These are phyloP conservation scores for Marisa cornuarietis DNA, from an alignment of 1,140 invertebrate species.

Conservation along the genomic window DNA sequence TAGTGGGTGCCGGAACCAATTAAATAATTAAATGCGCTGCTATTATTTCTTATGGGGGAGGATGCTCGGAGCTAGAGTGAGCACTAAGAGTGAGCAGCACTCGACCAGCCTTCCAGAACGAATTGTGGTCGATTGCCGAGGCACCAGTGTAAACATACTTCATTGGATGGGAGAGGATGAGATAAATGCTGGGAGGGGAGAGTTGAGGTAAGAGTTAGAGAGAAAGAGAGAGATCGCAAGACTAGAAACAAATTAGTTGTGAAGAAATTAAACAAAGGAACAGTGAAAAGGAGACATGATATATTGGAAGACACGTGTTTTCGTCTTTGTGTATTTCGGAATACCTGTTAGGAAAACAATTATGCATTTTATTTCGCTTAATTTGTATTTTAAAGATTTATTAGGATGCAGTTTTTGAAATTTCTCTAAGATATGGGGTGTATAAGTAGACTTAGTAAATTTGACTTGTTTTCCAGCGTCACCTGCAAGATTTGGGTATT, in stretches of 20 bases:
- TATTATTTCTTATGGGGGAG: too few species aligned
- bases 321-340: not conserved
- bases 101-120: too few species aligned
- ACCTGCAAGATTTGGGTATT: too few species aligned
- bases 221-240: not conserved
- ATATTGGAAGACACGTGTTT: not conserved
- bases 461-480: not conserved
- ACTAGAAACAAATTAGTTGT: too few species aligned
- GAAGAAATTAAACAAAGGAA: not conserved
- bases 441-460: not conserved
- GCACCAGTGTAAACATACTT: too few species aligned
- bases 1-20: too few species aligned
- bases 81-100: too few species aligned
- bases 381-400: too few species aligned
- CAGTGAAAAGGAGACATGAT: conserved; percentile 6
- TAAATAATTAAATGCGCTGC: too few species aligned
- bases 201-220: not conserved
- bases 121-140: too few species aligned
- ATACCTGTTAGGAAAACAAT: not conserved
- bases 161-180: too few species aligned
- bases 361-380: not conserved
- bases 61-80: too few species aligned
- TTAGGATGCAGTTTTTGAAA: not conserved
- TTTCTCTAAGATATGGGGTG: not conserved
- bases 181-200: not conserved